A percentile compares a stretch with the other conserved stretches of the same genome.
Evolutionary conservation across 1,140 invertebrate species (phyloP).

Genomic region (Thaumetopoea pityocampa): DNA sequence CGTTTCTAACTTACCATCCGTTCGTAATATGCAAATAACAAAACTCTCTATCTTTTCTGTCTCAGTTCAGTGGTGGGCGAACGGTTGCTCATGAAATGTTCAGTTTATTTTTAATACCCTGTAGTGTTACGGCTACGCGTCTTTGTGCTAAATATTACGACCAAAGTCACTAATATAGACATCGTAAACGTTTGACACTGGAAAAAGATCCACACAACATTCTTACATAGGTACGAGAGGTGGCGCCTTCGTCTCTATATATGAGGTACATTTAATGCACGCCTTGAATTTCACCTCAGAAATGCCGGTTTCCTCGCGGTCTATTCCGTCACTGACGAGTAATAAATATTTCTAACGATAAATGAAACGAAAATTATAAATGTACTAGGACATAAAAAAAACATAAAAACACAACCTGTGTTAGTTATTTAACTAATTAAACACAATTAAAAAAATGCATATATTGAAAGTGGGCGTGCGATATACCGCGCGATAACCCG

Average conservation of each 20-base stretch:
- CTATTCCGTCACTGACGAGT: slow-evolving; percentile 15
- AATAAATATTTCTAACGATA: slow-evolving; percentile 6
- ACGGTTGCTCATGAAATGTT: slow-evolving; percentile 2
- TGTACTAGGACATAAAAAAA: not conserved
- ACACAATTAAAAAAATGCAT: too few relatives aligned
- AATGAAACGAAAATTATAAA: slow-evolving; percentile 1
- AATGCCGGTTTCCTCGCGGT: slow-evolving; percentile 18
- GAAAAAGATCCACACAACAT: slow-evolving; percentile 5
- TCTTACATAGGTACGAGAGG: slow-evolving; percentile 6
- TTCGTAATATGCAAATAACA: too few relatives aligned
- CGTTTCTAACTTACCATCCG: too few relatives aligned
- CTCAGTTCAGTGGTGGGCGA: not conserved
- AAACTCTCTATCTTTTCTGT: too few relatives aligned
- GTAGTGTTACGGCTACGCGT: slow-evolving; percentile 4
- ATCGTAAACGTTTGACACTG: slow-evolving; percentile 7
- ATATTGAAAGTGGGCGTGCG: too few relatives aligned
- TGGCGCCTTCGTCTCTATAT: slow-evolving; percentile 16
- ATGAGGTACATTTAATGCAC: slow-evolving; percentile 13
- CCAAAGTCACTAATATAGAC: slow-evolving; percentile 4
- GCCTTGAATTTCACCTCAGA: slow-evolving; percentile 19
- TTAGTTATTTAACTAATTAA: too few relatives aligned
- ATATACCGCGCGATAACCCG: too few relatives aligned
- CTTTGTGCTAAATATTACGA: slow-evolving; percentile 9
- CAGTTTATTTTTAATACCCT: slow-evolving; percentile 7
- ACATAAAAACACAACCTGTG: too few relatives aligned